Percentiles rank a stretch among this genome's conserved stretches.
These are phyloP conservation scores for Glyphotaelius pellucidus DNA, from an alignment of 2,888 invertebrate genomes.

Conservation along the genomic window DNA sequence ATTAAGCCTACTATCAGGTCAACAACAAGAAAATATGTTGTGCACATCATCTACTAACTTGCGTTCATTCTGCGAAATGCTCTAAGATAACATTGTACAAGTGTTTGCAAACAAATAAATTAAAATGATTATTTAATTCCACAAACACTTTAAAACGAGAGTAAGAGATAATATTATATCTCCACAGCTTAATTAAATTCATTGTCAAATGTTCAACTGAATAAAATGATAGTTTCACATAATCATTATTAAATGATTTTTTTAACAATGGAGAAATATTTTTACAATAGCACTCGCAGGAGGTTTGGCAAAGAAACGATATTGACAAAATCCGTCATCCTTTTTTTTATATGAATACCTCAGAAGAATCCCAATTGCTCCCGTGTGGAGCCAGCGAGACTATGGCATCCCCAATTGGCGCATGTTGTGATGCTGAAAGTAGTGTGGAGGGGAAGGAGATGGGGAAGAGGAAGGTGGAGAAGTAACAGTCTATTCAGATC, in stretches of 20 bases:
- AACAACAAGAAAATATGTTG: background rate
- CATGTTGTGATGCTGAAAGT: too few species aligned
- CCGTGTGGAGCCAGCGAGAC: too few species aligned
- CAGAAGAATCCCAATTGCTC: too few species aligned
- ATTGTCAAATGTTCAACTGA: background rate
- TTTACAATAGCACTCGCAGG: too few species aligned
- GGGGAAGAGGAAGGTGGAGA: too few species aligned
- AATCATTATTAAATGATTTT: background rate
- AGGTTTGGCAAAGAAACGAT: too few species aligned
- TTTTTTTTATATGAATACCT: too few species aligned
- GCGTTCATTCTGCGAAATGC: background rate
- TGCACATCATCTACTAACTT: background rate
- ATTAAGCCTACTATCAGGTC: background rate
- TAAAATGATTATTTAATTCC: background rate
- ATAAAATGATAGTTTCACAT: background rate
- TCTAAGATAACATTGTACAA: background rate
- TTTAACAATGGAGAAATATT: too few species aligned
- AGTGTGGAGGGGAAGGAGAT: too few species aligned
- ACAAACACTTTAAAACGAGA: background rate
- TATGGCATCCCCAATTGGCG: too few species aligned
- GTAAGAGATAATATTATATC: background rate
- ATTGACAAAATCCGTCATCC: too few species aligned
- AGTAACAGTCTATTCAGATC: too few species aligned
- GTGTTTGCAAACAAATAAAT: background rate
- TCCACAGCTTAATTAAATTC: background rate